Conservation (phyloP, 2,797 vertebrate genomes). For the Cirrhinus molitorella region DNA sequence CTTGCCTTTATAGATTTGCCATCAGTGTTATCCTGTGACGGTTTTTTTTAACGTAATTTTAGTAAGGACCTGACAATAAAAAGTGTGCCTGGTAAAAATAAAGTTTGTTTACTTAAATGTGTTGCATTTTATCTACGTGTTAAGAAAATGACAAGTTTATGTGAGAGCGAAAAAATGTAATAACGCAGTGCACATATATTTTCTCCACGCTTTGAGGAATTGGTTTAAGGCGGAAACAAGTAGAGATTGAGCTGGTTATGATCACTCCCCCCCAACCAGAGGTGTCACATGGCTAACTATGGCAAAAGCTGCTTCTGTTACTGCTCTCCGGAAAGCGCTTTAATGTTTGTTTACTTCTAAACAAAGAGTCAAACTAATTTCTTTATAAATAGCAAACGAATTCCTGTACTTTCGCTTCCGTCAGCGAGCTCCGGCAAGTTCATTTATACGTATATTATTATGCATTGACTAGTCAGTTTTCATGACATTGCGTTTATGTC, state of each 20-base stretch:
- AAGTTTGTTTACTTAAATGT: neutral
- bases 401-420: neutral
- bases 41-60: neutral
- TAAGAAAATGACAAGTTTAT: neutral
- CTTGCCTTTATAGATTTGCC: neutral
- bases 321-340: slow-evolving; percentile 9
- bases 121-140: neutral
- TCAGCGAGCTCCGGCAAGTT: slow-evolving; percentile 50
- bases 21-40: neutral
- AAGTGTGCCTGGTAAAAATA: neutral
- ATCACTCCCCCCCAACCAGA: neutral
- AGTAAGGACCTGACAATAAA: neutral
- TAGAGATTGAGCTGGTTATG: neutral
- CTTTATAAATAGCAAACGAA: slow-evolving; percentile 44
- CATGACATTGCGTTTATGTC: slow-evolving; percentile 29
- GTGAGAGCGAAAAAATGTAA: neutral
- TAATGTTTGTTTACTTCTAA: slow-evolving; percentile 26
- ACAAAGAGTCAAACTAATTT: no score
- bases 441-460: slow-evolving; percentile 50
- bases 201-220: neutral
- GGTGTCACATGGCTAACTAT: slow-evolving; percentile 66
- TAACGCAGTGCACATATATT: neutral
- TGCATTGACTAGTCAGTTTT: neutral
- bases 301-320: slow-evolving; percentile 37
- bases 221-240: slow-evolving; percentile 25